phyloP scores from a whole-genome alignment of 2,797 vertebrate species.

The Chiroxiphia lanceolata region DNA sequence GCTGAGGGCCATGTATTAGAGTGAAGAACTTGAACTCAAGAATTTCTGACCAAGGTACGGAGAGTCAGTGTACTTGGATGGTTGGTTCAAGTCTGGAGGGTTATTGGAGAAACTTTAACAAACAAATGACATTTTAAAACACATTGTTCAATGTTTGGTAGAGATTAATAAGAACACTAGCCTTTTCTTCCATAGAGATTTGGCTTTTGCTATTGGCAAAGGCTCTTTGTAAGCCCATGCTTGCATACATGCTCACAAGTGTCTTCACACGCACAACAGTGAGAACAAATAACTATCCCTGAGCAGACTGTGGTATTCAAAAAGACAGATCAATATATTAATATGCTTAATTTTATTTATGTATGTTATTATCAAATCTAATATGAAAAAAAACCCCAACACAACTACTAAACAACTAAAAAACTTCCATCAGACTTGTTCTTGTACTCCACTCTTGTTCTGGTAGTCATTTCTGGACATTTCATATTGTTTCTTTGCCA shows the following conservation, averaged over 20 bases:
- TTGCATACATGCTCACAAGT: not conserved
- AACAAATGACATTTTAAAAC: not conserved
- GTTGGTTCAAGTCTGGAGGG: not conserved
- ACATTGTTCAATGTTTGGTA: not conserved
- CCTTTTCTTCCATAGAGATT: not conserved
- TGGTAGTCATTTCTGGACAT: not conserved
- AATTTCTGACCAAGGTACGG: not conserved
- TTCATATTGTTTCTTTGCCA: not conserved
- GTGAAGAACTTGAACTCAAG: not conserved
- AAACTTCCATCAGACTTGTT: not conserved
- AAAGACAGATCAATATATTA: not conserved
- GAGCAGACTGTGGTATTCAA: not conserved
- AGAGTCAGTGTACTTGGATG: not conserved
- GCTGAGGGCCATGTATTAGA: not conserved
- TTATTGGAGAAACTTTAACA: not conserved
- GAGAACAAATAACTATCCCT: not conserved
- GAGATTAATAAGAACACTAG: not conserved
- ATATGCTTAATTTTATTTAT: not conserved
- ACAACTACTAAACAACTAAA: not conserved
- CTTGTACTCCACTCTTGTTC: not conserved
- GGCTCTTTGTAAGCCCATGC: not conserved
- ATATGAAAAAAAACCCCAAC: not conserved
- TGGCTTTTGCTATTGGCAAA: not conserved
- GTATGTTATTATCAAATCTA: not conserved
- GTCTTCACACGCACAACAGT: not conserved